Evolutionary conservation across 2,888 invertebrate genomes (phyloP), one percentile per base, ranked within the genome.

Genomic region (Bombyx huttoni): DNA sequence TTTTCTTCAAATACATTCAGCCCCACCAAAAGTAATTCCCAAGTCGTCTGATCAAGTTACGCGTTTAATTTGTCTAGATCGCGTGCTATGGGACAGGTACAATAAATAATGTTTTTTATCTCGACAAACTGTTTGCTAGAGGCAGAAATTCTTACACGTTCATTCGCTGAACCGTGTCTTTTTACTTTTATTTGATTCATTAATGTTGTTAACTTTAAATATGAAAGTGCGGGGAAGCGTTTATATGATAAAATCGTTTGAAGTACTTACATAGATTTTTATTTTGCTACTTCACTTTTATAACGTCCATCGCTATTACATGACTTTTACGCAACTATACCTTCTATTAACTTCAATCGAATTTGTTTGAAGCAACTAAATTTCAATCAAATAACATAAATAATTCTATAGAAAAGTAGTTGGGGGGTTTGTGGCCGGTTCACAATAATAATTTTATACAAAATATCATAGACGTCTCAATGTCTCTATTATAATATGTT

Each of bases 51-150:
- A 82, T 86, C 86, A 83, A 71, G 83, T 87, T 85, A 83, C 86
- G 64, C 67, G 66, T 78, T 81, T 81, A 83, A 85, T 87, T 87
- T 84, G 84, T 87, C 82, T 80, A 83, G 81, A 82, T 82, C 76
- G 82, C 84, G 76, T 83, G 81, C 77, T 73, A 69, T 65, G 67
- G 66, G 77, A 77, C 80, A 76, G 69, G 66, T 58, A 71, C 69
- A 68, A 84, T 88, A 86, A 88, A 86, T 86, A 84, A 80, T 75
- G 76, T 76, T 76, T 79, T 78, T 84, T 84, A 85, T 86, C 86
- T 85, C 66, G 61, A 74, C 76, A 81, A 78, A 76, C 67, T 58
- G 58, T 64, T 63, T 69, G 73, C 75, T 76, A 74, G 74, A 73
- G 76, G 80, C 77, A 81, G 77, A 78, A 83, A 86, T 87, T 84